These are phyloP conservation scores for Xenentodon cancila DNA, from an alignment of 2,797 vertebrate species.

Conservation along the genomic window DNA sequence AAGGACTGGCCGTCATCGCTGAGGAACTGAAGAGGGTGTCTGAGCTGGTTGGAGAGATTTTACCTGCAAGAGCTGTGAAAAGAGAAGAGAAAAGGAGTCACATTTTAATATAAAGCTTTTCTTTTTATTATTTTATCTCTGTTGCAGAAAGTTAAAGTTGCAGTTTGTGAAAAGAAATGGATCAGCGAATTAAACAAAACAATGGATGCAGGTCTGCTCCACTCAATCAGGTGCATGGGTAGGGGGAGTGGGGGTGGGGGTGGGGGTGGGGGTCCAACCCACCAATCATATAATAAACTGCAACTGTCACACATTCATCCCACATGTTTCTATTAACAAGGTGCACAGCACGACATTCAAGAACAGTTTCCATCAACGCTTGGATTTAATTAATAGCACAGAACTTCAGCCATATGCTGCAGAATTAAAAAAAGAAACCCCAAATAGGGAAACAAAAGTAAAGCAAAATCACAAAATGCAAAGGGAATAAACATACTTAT, in stretches of 20 bases:
- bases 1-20: slow-evolving; percentile 70
- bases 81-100: slow-evolving; percentile 37
- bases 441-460: too few relatives aligned
- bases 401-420: too few relatives aligned
- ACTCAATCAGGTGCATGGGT: slow-evolving; percentile 23
- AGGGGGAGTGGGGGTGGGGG: not conserved
- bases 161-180: not conserved
- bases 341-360: not conserved
- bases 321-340: slow-evolving; percentile 23
- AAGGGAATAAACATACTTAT: slow-evolving; percentile 81
- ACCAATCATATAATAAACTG: slow-evolving; percentile 52
- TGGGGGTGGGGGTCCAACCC: slow-evolving; percentile 48
- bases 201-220: slow-evolving; percentile 16
- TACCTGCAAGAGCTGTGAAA: slow-evolving; percentile 84
- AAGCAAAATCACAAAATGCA: slow-evolving; percentile 25
- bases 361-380: slow-evolving; percentile 15
- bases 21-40: slow-evolving; percentile 80
- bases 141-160: not conserved
- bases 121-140: not conserved
- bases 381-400: not conserved
- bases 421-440: slow-evolving; percentile 1
- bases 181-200: not conserved
- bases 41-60: slow-evolving; percentile 84
- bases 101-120: not conserved
- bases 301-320: slow-evolving; percentile 33